Base-by-base conservation (phyloP, 2,797 vertebrate genomes). In the Onychomys arenicola region DNA sequence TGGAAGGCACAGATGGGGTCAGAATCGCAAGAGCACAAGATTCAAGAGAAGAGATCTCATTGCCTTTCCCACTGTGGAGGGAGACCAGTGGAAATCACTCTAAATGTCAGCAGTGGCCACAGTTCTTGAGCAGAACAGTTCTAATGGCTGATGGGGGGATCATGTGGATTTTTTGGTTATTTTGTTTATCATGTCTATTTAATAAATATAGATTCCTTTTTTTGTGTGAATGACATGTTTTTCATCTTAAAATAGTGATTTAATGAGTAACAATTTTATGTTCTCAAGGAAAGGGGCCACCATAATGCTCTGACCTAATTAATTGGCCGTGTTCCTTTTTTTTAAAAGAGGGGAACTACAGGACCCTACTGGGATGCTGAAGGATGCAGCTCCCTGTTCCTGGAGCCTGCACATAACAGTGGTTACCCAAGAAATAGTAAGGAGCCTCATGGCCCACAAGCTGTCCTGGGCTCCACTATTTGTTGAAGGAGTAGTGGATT, bases 171-270 rank as follows among this genome's bases (percentile, higher is more conserved):
- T 69, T 65, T 73, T 57, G 5, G 25, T 34, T 89, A 25, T 59
- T 37, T 90, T 57, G 75, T 57, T 94, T 67, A 55, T 25, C 32
- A 12, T 9, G 67, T 75, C 65, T 61, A 37, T 23, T 83, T 65
- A 77, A 12, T 81, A 63, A 89, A 9, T 73, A 55, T 1, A 40
- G 23, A 49, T 49, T 25, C 23, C 11, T 37, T 84, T 87, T 90
- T 21, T 73, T n/a, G 55, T 73, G 34, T 10, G 14, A 82, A n/a
- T 55, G 65, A 27, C 11, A 49, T 2, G 9, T 32, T 75, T 80
- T 85, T 73, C 59, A 91, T 25, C 78, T 46, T 55, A 57, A 77
- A 59, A 59, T 67, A 81, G 85, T 92, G 57, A 75, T 52, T 83
- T 69, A 27, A 43, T 83, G 43, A 75, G 46, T 59, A 29, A 37